Percentiles rank a stretch among this genome's conserved stretches.
These are phyloP conservation scores for Progne subis DNA, from an alignment of 2,113 vertebrate genomes.

Conservation along the genomic window DNA sequence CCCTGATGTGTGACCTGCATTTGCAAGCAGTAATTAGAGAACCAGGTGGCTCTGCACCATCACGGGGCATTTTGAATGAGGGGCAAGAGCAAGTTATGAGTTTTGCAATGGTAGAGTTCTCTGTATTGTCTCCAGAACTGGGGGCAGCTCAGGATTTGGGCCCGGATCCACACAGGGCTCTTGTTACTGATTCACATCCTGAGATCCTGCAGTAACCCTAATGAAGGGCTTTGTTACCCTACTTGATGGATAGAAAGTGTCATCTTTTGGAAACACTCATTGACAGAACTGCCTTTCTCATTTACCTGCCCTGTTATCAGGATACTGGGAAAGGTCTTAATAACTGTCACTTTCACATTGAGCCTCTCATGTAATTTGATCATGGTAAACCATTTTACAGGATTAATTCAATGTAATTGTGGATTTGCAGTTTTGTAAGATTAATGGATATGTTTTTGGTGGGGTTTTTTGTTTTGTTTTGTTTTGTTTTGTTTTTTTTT, in stretches of 20 bases:
- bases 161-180: background rate
- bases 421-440: background rate
- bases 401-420: background rate
- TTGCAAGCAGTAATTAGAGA: background rate
- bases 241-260: background rate
- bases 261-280: background rate
- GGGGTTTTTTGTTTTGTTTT: too few species aligned
- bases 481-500: too few species aligned
- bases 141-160: background rate
- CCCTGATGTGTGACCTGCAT: background rate
- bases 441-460: too few species aligned
- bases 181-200: background rate
- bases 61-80: fast-evolving
- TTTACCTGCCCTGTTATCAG: slow-evolving; percentile 10
- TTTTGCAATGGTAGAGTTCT: background rate
- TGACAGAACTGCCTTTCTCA: background rate
- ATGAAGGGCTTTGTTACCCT: background rate
- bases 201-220: background rate
- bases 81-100: background rate
- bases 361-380: background rate
- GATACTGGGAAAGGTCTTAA: background rate
- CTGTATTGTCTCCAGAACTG: background rate
- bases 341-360: background rate
- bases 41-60: background rate
- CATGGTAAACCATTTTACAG: background rate